Conservation (phyloP, 2,888 invertebrate species). For the Chydorus sphaericus region DNA sequence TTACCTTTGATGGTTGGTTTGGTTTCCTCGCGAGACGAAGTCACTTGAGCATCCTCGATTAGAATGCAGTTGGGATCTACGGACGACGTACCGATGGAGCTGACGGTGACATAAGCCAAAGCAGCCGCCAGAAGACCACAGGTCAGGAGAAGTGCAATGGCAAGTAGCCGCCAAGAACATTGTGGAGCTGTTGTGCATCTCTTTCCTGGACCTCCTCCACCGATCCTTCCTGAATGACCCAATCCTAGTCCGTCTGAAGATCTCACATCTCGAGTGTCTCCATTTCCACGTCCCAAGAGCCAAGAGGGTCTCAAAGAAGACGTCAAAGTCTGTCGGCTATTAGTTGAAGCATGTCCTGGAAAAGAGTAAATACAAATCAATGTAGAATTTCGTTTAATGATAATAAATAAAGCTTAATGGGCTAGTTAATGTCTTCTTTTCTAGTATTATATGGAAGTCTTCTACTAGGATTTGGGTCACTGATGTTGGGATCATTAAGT, state of each 20-base stretch:
- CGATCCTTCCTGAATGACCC: neutral
- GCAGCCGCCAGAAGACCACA: slow-evolving; percentile 13
- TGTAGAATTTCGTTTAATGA: neutral
- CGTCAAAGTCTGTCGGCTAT: neutral
- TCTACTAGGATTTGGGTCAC: neutral
- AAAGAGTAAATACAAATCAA: neutral
- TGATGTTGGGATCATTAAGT: too few species aligned
- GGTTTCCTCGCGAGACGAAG: neutral
- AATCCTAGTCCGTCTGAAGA: too few species aligned
- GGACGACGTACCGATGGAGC: slow-evolving; percentile 1
- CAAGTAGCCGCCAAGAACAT: slow-evolving; percentile 15
- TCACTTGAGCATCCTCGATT: slow-evolving; percentile 11
- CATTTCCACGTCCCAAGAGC: slow-evolving; percentile 2
- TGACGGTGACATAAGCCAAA: slow-evolving; percentile 14
- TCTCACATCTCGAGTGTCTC: neutral
- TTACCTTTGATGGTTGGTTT: neutral
- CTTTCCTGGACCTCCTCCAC: neutral
- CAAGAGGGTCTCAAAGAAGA: slow-evolving; percentile 3
- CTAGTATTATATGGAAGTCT: neutral
- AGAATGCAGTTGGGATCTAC: slow-evolving; percentile 5
- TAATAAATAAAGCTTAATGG: neutral
- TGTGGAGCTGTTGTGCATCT: slow-evolving; percentile 9
- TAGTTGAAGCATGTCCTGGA: neutral
- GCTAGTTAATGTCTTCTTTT: neutral
- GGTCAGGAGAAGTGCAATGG: slow-evolving; percentile 14